These are phyloP conservation scores for Scrobipalpa costella DNA, from an alignment of 2,888 invertebrate genomes.

Conservation along the genomic window DNA sequence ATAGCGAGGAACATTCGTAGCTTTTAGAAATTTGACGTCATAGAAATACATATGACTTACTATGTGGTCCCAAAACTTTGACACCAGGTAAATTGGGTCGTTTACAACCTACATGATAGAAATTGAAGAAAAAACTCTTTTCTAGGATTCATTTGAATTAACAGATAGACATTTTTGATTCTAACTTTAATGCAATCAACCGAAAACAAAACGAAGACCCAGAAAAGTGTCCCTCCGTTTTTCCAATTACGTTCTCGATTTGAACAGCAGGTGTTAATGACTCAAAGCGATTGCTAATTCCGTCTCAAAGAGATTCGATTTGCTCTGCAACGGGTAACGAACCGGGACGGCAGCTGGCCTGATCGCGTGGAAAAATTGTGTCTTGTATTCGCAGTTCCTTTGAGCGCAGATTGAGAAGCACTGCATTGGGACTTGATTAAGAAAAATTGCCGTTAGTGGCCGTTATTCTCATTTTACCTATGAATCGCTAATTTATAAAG, in stretches of 20 bases:
- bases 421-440: background rate
- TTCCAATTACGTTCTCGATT: constrained; percentile 15
- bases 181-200: background rate
- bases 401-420: background rate
- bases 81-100: too few relatives aligned
- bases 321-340: constrained; percentile 36
- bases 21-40: background rate
- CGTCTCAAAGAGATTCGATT: constrained; percentile 41
- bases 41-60: too few relatives aligned
- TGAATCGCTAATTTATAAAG: background rate
- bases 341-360: constrained; percentile 30
- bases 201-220: background rate
- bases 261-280: constrained; percentile 39
- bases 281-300: constrained; percentile 43
- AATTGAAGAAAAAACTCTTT: too few relatives aligned
- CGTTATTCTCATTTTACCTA: background rate
- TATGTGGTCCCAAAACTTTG: too few relatives aligned
- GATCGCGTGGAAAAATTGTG: constrained; percentile 39
- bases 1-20: background rate
- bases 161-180: too few relatives aligned
- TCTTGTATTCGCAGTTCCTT: constrained; percentile 23
- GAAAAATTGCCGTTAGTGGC: too few relatives aligned
- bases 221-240: background rate
- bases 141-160: too few relatives aligned
- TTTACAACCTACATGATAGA: too few relatives aligned